Conservation (phyloP, 2,888 invertebrate species). For the Calliphora vomitoria region DNA sequence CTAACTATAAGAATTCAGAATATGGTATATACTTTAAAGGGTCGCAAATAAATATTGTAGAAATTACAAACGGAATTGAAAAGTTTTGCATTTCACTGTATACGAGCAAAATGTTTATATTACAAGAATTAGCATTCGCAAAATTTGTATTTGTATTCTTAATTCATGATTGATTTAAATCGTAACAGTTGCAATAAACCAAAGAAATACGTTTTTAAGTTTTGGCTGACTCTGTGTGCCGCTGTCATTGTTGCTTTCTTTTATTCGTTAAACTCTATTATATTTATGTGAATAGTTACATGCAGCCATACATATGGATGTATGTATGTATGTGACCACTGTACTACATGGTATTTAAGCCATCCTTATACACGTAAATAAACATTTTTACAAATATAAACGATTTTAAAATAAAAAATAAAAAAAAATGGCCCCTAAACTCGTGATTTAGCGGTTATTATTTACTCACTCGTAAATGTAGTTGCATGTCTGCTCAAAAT, state of each 20-base stretch:
- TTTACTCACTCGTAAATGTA: not conserved
- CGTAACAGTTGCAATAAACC: constrained; percentile 61
- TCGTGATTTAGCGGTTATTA: not conserved
- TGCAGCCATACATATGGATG: not conserved
- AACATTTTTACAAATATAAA: too few relatives aligned
- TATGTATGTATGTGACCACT: not conserved
- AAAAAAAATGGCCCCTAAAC: constrained; percentile 8
- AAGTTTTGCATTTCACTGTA: constrained; percentile 1
- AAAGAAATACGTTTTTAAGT: constrained; percentile 17
- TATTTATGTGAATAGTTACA: not conserved
- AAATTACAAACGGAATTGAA: too few relatives aligned
- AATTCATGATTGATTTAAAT: constrained; percentile 68
- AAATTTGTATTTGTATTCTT: constrained; percentile 42
- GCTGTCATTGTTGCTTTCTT: not conserved
- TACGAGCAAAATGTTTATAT: not conserved
- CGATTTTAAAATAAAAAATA: not conserved
- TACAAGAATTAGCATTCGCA: not conserved
- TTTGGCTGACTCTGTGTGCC: not conserved
- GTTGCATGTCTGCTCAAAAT: not conserved
- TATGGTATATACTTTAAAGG: too few relatives aligned
- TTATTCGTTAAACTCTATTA: not conserved
- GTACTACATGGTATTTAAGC: too few relatives aligned
- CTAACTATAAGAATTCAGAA: too few relatives aligned
- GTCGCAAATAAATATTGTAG: too few relatives aligned
- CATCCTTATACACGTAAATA: too few relatives aligned